Evolutionary conservation across 2,888 invertebrate species (phyloP).

Genomic region (Empis stercorea): DNA sequence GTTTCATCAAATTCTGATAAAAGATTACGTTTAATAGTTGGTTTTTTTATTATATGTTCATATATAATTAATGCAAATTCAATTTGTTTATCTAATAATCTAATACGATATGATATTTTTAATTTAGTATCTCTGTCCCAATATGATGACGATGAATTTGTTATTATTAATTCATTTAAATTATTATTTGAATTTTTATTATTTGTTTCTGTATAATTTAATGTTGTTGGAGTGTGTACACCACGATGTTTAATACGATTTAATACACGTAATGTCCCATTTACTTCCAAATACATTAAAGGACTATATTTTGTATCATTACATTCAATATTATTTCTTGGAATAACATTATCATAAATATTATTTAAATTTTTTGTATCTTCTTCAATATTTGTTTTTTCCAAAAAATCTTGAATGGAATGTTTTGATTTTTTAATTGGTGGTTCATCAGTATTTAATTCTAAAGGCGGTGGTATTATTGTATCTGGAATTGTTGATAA

Average conservation of each 20-base stretch:
- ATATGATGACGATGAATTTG: neutral
- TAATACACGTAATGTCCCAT: conserved; percentile 6
- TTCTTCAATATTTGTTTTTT: too few relatives aligned
- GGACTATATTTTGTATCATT: conserved; percentile 1
- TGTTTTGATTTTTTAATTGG: conserved; percentile 5
- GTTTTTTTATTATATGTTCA: conserved; percentile 16
- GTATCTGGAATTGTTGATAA: conserved; percentile 7
- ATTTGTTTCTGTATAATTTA: conserved; percentile 15
- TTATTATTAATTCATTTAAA: neutral
- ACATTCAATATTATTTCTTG: too few relatives aligned
- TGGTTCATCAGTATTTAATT: conserved; percentile 6
- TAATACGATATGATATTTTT: conserved; percentile 23
- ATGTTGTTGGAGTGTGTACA: conserved; percentile 12
- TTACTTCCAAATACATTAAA: conserved; percentile 12
- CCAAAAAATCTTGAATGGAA: neutral
- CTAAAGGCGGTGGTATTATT: conserved; percentile 12
- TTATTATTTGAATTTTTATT: conserved; percentile 7
- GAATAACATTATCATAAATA: too few relatives aligned
- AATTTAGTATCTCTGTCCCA: conserved; percentile 21
- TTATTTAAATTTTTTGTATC: too few relatives aligned
- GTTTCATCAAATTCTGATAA: conserved; percentile 21
- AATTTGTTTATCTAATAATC: conserved; percentile 19
- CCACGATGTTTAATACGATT: conserved; percentile 9
- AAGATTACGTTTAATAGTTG: conserved; percentile 19
- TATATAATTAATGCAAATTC: conserved; percentile 25